Evolutionary conservation across 2,888 invertebrate genomes (phyloP), one percentile per base, ranked within the genome.

Genomic region (Calliscelio sp.): DNA sequence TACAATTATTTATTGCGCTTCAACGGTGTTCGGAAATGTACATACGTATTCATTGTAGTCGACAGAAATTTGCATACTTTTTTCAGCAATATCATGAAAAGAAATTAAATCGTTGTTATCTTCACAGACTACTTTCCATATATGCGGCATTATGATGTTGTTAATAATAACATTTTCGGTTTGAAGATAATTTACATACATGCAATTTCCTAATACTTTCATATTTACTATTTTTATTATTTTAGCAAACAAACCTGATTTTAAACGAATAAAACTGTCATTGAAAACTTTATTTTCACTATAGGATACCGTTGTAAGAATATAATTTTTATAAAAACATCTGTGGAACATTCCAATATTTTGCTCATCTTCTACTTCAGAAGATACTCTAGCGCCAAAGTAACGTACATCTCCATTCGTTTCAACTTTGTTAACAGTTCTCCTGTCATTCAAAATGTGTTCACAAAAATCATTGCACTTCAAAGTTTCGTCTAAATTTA

Each of bases 271-370:
- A 28, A 65, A 14, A 28, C 46, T 24, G 46, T 65, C 65, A 25
- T 65, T 46, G n/a, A 38, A 65, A 46, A 24, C 25, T 65, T 46
- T 65, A 41, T 65, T 28, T 44, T 44, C 28, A 7, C 25, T 24
- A 46, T 65, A 65, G 10, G 65, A 46, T 46, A 5, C 25, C 1
- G 65, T 65, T 18, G 46, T 46, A 28, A 22, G 28, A 7, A 65
- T 65, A 7, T 65, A 46, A 20, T 75, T 61, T 22, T 77, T 28
- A 4, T 28, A 65, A 28, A 46, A 46, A 46, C 44, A 65, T 28
- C 46, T 65, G 5, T 65, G 7, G n/a, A 25, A 65, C 8, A 35
- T 35, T 35, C 14, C 14, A 1, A 35, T 35, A 11, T 35, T 35
- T 5, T 35, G 10, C 14, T 5, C 35, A 35, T 35, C 35, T 35